Evolutionary conservation across 2,113 vertebrate species (phyloP).

Genomic region (Podarcis raffonei): DNA sequence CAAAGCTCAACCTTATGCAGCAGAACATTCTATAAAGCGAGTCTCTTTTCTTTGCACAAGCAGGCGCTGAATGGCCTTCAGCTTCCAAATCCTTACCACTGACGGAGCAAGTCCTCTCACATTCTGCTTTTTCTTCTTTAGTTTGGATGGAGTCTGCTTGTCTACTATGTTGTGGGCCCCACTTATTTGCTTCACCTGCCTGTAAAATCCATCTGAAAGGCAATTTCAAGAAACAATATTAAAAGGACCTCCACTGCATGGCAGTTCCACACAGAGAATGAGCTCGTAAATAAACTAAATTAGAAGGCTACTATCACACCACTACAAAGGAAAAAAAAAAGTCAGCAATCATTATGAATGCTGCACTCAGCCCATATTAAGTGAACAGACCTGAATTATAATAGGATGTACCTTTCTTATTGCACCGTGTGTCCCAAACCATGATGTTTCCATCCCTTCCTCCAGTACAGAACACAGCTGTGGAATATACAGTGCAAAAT

Average conservation of each 20-base stretch:
- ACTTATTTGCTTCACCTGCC: constrained; percentile 93
- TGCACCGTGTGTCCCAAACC: constrained; percentile 97
- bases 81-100: constrained; percentile 82
- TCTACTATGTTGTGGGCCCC: constrained; percentile 92
- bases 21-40: not conserved
- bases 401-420: constrained; percentile 88
- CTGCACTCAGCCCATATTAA: not conserved
- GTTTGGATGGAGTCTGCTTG: constrained; percentile 81
- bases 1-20: not conserved
- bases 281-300: not conserved
- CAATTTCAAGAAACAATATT: constrained; percentile 38
- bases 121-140: constrained; percentile 82
- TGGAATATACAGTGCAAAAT: constrained; percentile 7
- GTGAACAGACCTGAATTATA: not conserved
- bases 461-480: constrained; percentile 95
- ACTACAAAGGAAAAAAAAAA: not conserved
- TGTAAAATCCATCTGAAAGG: constrained; percentile 93
- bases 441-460: constrained; percentile 97
- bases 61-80: not conserved
- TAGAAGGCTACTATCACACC: not conserved
- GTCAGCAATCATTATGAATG: not conserved
- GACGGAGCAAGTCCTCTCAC: constrained; percentile 87
- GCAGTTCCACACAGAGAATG: not conserved
- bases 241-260: not conserved
- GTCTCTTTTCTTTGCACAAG: not conserved